phyloP scores from a whole-genome alignment of 2,113 vertebrate species.

The Scomber scombrus region DNA sequence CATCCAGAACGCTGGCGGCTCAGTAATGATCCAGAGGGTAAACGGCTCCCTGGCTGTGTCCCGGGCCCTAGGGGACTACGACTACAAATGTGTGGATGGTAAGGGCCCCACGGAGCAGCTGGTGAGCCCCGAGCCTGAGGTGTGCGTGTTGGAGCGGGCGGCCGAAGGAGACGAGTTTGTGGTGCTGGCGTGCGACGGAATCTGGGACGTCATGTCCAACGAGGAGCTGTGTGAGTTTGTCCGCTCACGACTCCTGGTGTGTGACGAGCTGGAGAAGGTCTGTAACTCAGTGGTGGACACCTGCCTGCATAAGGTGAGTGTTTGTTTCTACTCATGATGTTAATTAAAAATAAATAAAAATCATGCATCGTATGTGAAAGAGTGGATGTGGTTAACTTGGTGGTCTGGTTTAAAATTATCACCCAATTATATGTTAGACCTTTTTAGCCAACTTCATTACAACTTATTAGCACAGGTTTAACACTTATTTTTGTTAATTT shows the following conservation, averaged over 20 bases:
- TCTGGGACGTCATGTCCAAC: slow-evolving; percentile 99
- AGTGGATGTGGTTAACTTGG: not conserved
- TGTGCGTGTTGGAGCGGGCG: slow-evolving; percentile 94
- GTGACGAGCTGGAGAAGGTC: slow-evolving; percentile 97
- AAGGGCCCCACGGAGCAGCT: slow-evolving; percentile 99
- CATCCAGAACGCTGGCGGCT: slow-evolving; percentile 98
- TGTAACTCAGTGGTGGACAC: slow-evolving; percentile 99
- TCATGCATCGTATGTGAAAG: not conserved
- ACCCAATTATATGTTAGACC: too few species aligned
- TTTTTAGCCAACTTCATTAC: too few species aligned
- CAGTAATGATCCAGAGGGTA: slow-evolving; percentile 99
- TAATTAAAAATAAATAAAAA: too few species aligned
- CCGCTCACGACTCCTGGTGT: slow-evolving; percentile 95
- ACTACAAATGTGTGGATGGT: slow-evolving; percentile 99
- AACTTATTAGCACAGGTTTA: too few species aligned
- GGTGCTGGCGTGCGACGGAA: slow-evolving; percentile 97
- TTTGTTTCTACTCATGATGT: not conserved
- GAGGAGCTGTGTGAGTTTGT: slow-evolving; percentile 99
- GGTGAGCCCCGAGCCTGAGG: slow-evolving; percentile 99
- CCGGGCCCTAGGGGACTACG: slow-evolving; percentile 98
- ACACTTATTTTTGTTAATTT: too few species aligned
- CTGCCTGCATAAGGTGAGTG: slow-evolving; percentile 98
- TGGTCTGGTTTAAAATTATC: too few species aligned
- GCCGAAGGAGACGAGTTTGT: slow-evolving; percentile 97
- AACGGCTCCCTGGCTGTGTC: slow-evolving; percentile 98